phyloP scores from a whole-genome alignment of 1,140 invertebrate species.

The Euura saliciscinereae region DNA sequence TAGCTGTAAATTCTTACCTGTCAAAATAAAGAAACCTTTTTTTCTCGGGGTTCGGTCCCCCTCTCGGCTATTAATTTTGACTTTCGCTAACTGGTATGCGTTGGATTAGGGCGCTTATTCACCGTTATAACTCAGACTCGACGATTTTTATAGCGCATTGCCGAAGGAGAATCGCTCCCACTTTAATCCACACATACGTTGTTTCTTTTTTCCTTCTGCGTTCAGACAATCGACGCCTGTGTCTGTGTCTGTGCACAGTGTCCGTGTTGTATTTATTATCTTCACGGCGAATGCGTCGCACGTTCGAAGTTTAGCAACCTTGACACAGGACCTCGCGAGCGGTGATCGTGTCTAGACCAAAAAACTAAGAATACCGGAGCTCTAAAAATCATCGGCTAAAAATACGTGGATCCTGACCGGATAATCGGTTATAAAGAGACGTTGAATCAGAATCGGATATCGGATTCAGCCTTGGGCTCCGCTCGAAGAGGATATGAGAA shows the following conservation, averaged over 20 bases:
- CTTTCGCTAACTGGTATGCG: neutral
- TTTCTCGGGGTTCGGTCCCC: neutral
- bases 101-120: no score
- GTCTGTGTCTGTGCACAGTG: no score
- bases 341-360: neutral
- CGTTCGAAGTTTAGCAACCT: neutral
- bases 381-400: neutral
- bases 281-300: neutral
- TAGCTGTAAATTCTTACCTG: constrained; percentile 25
- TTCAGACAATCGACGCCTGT: no score
- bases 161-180: no score
- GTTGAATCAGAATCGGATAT: no score
- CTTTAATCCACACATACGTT: no score
- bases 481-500: no score
- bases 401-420: neutral
- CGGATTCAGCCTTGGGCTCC: no score
- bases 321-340: no score
- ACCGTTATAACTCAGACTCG: constrained; percentile 2
- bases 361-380: neutral
- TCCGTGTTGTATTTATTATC: no score
- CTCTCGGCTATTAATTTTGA: constrained; percentile 22
- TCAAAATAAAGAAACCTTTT: constrained; percentile 27
- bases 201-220: no score
- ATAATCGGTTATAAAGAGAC: no score
- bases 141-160: neutral